A percentile compares a stretch with the other conserved stretches of the same genome.
These are phyloP conservation scores for Microtus pennsylvanicus DNA, from an alignment of 2,113 vertebrate species.

Conservation along the genomic window DNA sequence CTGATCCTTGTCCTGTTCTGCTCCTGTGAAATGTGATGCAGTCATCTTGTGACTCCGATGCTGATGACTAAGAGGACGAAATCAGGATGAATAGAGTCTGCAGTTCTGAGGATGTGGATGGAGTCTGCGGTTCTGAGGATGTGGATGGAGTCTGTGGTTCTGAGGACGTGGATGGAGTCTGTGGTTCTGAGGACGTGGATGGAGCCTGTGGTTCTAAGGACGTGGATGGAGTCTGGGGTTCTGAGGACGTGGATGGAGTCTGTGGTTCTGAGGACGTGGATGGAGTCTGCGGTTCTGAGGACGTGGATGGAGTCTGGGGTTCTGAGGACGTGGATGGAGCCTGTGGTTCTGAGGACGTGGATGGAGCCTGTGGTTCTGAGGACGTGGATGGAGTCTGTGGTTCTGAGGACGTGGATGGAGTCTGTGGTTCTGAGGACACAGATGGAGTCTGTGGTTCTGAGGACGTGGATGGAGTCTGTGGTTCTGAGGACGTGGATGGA, in stretches of 20 bases:
- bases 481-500: neutral
- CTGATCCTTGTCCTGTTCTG: neutral
- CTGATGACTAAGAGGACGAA: neutral
- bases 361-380: too few relatives aligned
- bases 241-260: too few relatives aligned
- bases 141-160: neutral
- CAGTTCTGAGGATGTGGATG: neutral
- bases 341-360: neutral
- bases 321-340: neutral
- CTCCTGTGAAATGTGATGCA: neutral
- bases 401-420: neutral
- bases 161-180: too few relatives aligned
- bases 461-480: neutral
- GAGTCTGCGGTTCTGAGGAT: neutral
- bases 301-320: neutral
- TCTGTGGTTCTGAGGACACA: too few relatives aligned
- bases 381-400: too few relatives aligned
- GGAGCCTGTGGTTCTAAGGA: too few relatives aligned
- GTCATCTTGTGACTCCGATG: neutral
- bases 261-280: too few relatives aligned
- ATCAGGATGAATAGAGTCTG: neutral
- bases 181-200: too few relatives aligned
- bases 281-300: neutral
- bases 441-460: neutral
- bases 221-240: fast-evolving